A percentile compares a stretch with the other conserved stretches of the same genome.
These are phyloP conservation scores for Selenia dentaria DNA, from an alignment of 2,888 invertebrate genomes.

Conservation along the genomic window DNA sequence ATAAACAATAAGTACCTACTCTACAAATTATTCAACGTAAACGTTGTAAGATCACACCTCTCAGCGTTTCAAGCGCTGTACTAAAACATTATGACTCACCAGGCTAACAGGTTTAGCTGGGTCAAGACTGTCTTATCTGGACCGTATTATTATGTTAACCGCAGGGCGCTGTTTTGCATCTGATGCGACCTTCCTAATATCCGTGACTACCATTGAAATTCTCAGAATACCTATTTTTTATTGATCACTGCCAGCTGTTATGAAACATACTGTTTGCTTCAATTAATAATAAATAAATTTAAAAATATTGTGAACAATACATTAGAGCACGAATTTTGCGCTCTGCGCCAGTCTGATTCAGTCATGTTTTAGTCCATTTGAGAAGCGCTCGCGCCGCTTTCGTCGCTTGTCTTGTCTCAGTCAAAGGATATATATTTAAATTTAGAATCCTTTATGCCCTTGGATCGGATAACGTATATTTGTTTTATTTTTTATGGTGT, in stretches of 20 bases:
- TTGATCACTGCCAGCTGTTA: neutral
- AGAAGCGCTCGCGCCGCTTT: slow-evolving; percentile 75
- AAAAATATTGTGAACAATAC: slow-evolving; percentile 73
- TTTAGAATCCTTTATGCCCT: slow-evolving; percentile 74
- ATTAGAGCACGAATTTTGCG: slow-evolving; percentile 70
- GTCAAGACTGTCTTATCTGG: slow-evolving; percentile 30
- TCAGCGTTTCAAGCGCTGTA: slow-evolving; percentile 47
- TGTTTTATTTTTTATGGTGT: slow-evolving; percentile 50
- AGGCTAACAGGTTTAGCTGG: slow-evolving; percentile 26
- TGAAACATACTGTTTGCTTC: slow-evolving; percentile 1
- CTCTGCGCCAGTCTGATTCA: slow-evolving; percentile 72
- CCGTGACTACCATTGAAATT: slow-evolving; percentile 8
- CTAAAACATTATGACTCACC: slow-evolving; percentile 24
- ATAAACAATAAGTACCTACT: too few species aligned
- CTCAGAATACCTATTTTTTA: neutral
- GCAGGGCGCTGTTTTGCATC: slow-evolving; percentile 22
- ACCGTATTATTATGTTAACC: slow-evolving; percentile 17
- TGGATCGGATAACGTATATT: slow-evolving; percentile 48
- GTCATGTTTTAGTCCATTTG: slow-evolving; percentile 78
- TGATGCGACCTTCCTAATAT: slow-evolving; percentile 17
- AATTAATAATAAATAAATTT: slow-evolving; percentile 39
- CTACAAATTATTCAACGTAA: too few species aligned
- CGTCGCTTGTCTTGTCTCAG: slow-evolving; percentile 61
- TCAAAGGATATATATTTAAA: slow-evolving; percentile 74
- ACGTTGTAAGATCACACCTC: slow-evolving; percentile 34